Evolutionary conservation across 2,888 invertebrate genomes (phyloP), one percentile per base, ranked within the genome.

Genomic region (Agrilus biguttatus): DNA sequence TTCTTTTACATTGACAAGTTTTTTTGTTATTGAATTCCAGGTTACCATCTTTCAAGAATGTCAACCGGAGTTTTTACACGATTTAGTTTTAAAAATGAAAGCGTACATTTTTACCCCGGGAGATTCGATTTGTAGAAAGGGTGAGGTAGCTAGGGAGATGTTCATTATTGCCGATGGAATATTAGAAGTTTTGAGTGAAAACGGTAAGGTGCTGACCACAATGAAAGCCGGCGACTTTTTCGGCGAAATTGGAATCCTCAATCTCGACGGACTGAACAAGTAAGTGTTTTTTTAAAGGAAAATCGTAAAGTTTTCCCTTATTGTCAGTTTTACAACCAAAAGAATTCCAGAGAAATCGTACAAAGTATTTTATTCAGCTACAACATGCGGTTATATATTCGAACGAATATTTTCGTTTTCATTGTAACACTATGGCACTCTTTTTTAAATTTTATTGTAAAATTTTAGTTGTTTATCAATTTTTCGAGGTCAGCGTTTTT

Each of bases 141-240:
- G 90, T 56, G 68, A 66, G 49, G 81, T 56, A 84, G 95, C 95
- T 1, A 72, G 95, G 49, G 95, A 96, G 69, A 96, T 96, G 95
- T 96, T 95, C 62, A 96, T 96, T 55, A 95, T 96, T 60, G 95
- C 95, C 5, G 95, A 95, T 63, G 96, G 95, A 8, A 91, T 95
- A 55, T 72, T 95, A 43, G 93, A 95, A 69, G 93, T 95, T 12
- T 82, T 93, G 63, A 95, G 93, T 58, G 95, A 95, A 61, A 83
- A 84, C 8, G 93, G 93, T 0, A 78, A 86, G 55, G 90, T 96
- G 3, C 70, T 95, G 35, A 93, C 93, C 1, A 89, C 90, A 21
- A 93, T 96, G 93, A 90, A 89, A 60, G 91, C 95, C 2, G 95
- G 95, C 0, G 95, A 95, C 65, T 96, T 96, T 70, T 96, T 96